Conservation (phyloP, 35 echinoderm and acorn worm species). For the Apostichopus japonicus region DNA sequence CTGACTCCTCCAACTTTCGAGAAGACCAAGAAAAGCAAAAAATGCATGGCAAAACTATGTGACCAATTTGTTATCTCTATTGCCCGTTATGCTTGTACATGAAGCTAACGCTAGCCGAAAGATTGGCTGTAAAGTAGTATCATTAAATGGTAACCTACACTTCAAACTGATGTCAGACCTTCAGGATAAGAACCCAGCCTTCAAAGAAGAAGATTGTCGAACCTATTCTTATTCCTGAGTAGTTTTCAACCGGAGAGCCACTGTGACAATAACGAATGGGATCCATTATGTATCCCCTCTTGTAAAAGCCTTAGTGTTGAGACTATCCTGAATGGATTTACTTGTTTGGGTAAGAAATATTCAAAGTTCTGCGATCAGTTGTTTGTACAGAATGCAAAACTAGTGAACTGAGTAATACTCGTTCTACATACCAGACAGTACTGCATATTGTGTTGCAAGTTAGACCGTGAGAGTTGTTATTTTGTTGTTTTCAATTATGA, state of each 20-base stretch:
- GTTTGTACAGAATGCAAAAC: no score
- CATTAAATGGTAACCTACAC: neutral
- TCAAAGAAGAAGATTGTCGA: no score
- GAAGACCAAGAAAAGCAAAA: neutral
- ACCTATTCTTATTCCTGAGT: neutral
- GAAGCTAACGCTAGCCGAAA: neutral
- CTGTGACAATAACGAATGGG: neutral
- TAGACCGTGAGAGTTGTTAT: no score
- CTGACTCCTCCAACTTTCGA: no score
- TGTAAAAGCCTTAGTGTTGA: neutral
- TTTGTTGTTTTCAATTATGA: no score
- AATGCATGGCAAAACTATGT: neutral
- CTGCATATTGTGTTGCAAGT: no score
- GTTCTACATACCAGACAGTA: no score
- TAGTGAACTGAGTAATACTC: no score
- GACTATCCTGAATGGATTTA: neutral
- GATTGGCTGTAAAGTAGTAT: neutral
- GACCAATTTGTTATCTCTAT: neutral
- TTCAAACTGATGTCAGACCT: neutral
- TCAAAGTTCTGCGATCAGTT: no score
- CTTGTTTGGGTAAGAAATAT: neutral
- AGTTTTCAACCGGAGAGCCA: neutral
- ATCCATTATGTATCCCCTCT: neutral
- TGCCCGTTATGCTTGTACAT: no score
- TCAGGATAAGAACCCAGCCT: no score